Conservation (phyloP, 2,113 vertebrate genomes). For the Phyllostomus hastatus region DNA sequence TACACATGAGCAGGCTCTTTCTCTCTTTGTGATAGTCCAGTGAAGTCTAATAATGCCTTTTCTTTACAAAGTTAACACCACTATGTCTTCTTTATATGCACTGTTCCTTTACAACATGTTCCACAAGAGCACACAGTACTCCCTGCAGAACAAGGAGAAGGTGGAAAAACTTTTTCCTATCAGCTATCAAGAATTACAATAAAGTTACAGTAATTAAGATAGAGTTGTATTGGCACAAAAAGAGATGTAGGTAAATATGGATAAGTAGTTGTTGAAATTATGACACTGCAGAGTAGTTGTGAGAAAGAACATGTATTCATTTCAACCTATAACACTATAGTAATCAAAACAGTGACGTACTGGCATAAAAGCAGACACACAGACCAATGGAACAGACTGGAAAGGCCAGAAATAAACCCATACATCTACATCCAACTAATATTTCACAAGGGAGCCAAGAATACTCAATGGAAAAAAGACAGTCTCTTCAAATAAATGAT, state of each 20-base stretch:
- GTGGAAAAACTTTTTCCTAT: not conserved
- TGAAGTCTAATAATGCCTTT: not conserved
- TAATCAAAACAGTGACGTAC: not conserved
- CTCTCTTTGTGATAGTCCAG: not conserved
- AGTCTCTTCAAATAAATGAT: too few relatives aligned
- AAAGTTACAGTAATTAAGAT: too few relatives aligned
- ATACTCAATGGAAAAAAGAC: too few relatives aligned
- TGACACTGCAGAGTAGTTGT: not conserved
- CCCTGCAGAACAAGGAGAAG: not conserved
- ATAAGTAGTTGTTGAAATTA: not conserved
- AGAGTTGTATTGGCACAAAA: not conserved
- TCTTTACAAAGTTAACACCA: not conserved
- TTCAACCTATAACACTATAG: too few relatives aligned
- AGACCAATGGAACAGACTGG: too few relatives aligned
- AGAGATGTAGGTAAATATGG: not conserved
- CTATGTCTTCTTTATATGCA: not conserved
- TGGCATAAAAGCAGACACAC: too few relatives aligned
- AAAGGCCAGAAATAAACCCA: too few relatives aligned
- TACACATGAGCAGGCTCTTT: not conserved
- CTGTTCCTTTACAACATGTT: not conserved
- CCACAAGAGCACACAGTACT: not conserved
- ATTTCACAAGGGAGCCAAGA: too few relatives aligned
- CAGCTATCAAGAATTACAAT: not conserved
- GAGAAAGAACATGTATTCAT: not conserved
- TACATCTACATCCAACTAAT: too few relatives aligned